Evolutionary conservation across 2,113 vertebrate genomes (phyloP).

Genomic region (Chionis minor): DNA sequence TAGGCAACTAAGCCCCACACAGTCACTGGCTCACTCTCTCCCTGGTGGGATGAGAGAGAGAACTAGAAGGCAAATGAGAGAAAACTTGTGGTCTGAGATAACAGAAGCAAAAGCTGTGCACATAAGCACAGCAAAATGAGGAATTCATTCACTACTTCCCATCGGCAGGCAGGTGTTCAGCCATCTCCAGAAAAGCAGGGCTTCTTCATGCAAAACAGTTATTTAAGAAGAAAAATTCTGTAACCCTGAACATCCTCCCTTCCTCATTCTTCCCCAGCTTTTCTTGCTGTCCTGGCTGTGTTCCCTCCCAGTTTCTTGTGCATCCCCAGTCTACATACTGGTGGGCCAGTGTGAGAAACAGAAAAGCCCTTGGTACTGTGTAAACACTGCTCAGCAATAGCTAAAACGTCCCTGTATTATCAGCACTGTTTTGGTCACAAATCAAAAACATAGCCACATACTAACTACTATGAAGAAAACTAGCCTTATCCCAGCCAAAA

Average conservation of each 20-base stretch:
- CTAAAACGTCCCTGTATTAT: neutral
- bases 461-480: neutral
- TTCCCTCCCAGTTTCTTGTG: neutral
- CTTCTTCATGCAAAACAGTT: rapidly evolving
- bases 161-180: neutral
- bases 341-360: neutral
- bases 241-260: rapidly evolving
- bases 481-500: neutral
- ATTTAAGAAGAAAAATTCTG: neutral
- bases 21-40: neutral
- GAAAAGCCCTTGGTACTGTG: neutral
- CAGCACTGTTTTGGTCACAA: neutral
- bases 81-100: neutral
- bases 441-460: too few relatives aligned
- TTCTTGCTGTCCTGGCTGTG: neutral
- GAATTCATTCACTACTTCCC: neutral
- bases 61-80: neutral
- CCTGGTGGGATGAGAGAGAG: rapidly evolving
- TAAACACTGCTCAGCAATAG: neutral
- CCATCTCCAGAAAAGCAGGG: neutral
- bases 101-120: neutral
- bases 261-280: neutral
- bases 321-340: rapidly evolving
- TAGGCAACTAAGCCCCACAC: neutral
- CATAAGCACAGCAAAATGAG: neutral